A percentile compares a stretch with the other conserved stretches of the same genome.
Conservation (phyloP, 2,888 invertebrate genomes). For the Lissonota sp. region DNA sequence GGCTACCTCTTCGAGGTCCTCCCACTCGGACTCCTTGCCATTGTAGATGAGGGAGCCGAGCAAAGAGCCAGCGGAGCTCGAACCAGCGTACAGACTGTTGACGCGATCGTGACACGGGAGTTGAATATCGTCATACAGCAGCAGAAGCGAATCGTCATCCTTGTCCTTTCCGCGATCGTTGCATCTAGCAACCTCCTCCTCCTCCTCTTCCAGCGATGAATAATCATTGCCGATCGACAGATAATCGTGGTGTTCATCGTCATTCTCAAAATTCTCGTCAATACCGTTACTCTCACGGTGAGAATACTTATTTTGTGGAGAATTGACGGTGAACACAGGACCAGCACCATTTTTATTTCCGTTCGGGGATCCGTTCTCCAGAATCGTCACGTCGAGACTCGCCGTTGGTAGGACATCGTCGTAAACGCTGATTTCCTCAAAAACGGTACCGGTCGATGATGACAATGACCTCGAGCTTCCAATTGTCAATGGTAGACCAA, state of each 20-base stretch:
- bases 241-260: conserved; percentile 62
- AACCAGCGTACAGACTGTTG: conserved; percentile 80
- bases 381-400: conserved; percentile 2
- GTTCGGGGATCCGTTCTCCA: neutral
- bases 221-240: conserved; percentile 71
- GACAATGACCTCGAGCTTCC: neutral
- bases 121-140: conserved; percentile 77
- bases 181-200: conserved; percentile 58
- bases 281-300: conserved; percentile 5
- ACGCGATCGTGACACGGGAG: conserved; percentile 77
- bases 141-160: conserved; percentile 38
- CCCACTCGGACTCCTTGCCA: conserved; percentile 81
- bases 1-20: conserved; percentile 76
- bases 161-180: conserved; percentile 52
- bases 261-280: conserved; percentile 15
- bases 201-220: conserved; percentile 72
- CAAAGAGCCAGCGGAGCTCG: conserved; percentile 68
- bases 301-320: conserved; percentile 41
- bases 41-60: conserved; percentile 63
- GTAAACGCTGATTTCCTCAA: conserved; percentile 43
- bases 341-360: conserved; percentile 4
- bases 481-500: conserved; percentile 54
- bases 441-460: neutral
- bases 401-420: conserved; percentile 73
- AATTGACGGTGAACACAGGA: conserved; percentile 12